These are phyloP conservation scores for Poecilia picta DNA, from an alignment of 2,797 vertebrate genomes.

Conservation along the genomic window DNA sequence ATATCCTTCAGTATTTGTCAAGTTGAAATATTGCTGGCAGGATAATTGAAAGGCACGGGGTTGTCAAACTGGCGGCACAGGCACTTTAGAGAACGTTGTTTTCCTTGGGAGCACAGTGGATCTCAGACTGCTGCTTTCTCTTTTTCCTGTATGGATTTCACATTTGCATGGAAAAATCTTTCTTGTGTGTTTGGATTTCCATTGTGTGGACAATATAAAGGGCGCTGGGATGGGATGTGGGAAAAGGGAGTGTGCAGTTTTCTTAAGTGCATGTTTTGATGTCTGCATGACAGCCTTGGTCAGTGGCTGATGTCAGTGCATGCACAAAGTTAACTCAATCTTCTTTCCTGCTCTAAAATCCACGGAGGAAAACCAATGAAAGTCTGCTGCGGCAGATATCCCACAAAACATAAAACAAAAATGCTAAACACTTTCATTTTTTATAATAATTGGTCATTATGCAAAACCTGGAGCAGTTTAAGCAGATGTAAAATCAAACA, in stretches of 20 bases:
- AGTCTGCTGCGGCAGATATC: slow-evolving; percentile 77
- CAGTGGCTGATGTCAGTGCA: slow-evolving; percentile 78
- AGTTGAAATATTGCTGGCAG: slow-evolving; percentile 77
- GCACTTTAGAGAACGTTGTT: slow-evolving; percentile 76
- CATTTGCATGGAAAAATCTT: slow-evolving; percentile 85
- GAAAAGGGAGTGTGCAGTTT: slow-evolving; percentile 78
- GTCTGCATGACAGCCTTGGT: slow-evolving; percentile 80
- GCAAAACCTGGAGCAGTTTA: slow-evolving; percentile 63
- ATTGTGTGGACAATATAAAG: slow-evolving; percentile 84
- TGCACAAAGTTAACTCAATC: slow-evolving; percentile 73
- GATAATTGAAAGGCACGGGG: slow-evolving; percentile 76
- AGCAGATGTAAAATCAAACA: slow-evolving; percentile 73
- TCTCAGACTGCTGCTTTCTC: slow-evolving; percentile 77
- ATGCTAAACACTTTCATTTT: slow-evolving; percentile 71
- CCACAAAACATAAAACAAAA: slow-evolving; percentile 71
- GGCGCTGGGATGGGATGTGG: slow-evolving; percentile 80
- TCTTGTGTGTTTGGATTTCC: slow-evolving; percentile 85
- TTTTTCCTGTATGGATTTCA: slow-evolving; percentile 84
- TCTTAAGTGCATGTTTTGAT: slow-evolving; percentile 83
- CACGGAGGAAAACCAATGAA: slow-evolving; percentile 74
- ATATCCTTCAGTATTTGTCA: slow-evolving; percentile 80
- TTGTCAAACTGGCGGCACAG: slow-evolving; percentile 63
- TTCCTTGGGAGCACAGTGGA: slow-evolving; percentile 75
- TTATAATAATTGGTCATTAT: slow-evolving; percentile 78
- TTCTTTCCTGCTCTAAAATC: slow-evolving; percentile 72